Base-by-base conservation (phyloP, 2,888 invertebrate genomes). In the Cephus rjabovi region DNA sequence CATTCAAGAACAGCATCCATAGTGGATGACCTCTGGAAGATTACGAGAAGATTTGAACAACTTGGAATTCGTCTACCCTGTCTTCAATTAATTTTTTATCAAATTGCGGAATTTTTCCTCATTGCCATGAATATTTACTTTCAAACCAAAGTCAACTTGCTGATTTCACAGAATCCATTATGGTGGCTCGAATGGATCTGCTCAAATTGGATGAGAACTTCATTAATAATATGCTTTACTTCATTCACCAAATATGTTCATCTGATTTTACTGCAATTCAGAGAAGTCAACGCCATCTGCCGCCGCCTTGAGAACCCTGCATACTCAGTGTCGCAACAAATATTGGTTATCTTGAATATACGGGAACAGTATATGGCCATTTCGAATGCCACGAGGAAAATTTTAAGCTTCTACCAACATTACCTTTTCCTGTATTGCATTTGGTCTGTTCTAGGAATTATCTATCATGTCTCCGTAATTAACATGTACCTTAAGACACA, bases 161-260 rank as follows among this genome's bases (percentile, higher is more conserved):
- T 1, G 15, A 0, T 2, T 23, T 6, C 1, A 56, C 2, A 2
- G 4, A 9, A 1, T 4, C 2, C 15, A 23, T 6, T 56, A 0
- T 0, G 1, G 15, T 23, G 6, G 23, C 1, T 23, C 23, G 0
- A 56, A 2, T 23, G 0, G 2, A 56, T 56, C 2, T 23, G 0
- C 0, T 0, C 0, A 6, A 0, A 9, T 56, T 56, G 2, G 23
- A 6, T 23, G 0, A 23, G 0, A 23, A 56, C 23, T 1, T 9
- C 1, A 6, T 1, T 2, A 6, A 9, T 23, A 1, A 23, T 56
- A 56, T 23, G 2, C 40, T 1, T 4, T 2, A 56, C 6, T 15
- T 56, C 40, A 23, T 23, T 56, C 2, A 9, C 0, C 6, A 56
- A 56, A 56, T 56, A 56, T 56, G 23, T 23, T 56, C 1, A 23